A percentile compares a stretch with the other conserved stretches of the same genome.
Conservation (phyloP, 1,140 invertebrate species). For the Rhagoletis zephyria region DNA sequence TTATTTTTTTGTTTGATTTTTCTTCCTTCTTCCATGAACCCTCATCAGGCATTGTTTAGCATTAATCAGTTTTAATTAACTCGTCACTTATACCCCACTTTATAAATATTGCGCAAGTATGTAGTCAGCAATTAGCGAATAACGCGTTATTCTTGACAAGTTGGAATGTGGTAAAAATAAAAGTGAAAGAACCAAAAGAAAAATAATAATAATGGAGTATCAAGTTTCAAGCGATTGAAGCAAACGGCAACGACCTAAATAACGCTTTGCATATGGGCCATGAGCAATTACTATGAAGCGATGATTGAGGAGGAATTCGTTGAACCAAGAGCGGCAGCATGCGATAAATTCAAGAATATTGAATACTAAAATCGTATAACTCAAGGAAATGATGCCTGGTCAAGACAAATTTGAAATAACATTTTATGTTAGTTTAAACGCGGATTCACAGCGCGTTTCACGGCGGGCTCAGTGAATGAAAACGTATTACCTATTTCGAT, state of each 20-base stretch:
- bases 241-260: constrained; percentile 21
- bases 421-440: no score
- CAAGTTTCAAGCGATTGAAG: constrained; percentile 14
- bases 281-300: neutral
- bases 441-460: no score
- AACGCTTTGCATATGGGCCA: neutral
- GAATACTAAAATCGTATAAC: no score
- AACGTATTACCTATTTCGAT: no score
- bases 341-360: no score
- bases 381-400: no score
- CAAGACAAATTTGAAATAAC: no score
- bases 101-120: neutral
- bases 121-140: constrained; percentile 40
- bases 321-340: no score
- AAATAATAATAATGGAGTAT: constrained; percentile 9
- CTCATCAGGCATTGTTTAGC: constrained; percentile 56
- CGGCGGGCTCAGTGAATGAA: no score
- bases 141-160: constrained; percentile 1
- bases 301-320: neutral
- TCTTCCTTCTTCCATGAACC: constrained; percentile 6
- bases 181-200: neutral
- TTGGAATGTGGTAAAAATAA: constrained; percentile 26
- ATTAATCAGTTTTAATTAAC: constrained; percentile 58
- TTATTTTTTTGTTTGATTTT: neutral
- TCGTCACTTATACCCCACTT: constrained; percentile 53